Conservation (phyloP, 2,888 invertebrate species). For the Parelbella ahira region DNA sequence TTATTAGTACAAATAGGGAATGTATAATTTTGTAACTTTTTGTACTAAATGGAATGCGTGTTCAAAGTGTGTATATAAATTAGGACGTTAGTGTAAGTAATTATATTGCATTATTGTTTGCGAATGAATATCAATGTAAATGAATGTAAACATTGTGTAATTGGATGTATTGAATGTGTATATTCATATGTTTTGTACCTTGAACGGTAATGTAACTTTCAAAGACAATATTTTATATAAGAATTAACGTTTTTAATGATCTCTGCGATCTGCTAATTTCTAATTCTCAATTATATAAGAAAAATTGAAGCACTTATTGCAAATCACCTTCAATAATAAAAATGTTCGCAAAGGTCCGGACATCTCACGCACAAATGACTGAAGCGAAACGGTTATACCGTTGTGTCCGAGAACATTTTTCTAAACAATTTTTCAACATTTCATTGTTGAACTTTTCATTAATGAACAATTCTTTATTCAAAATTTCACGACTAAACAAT, state of each 20-base stretch:
- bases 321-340: too few relatives aligned
- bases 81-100: slow-evolving; percentile 28
- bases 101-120: slow-evolving; percentile 38
- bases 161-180: slow-evolving; percentile 13
- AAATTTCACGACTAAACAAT: too few relatives aligned
- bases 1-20: slow-evolving; percentile 48
- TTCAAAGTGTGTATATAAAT: slow-evolving; percentile 51
- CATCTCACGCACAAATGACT: too few relatives aligned
- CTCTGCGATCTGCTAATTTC: slow-evolving; percentile 6
- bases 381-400: too few relatives aligned
- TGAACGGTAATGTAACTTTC: slow-evolving; percentile 6
- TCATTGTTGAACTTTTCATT: too few relatives aligned
- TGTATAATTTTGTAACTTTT: slow-evolving; percentile 46
- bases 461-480: too few relatives aligned
- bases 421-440: too few relatives aligned
- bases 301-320: slow-evolving; percentile 11
- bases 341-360: too few relatives aligned
- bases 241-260: slow-evolving; percentile 1
- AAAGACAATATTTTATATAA: slow-evolving; percentile 21
- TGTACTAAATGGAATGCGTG: slow-evolving; percentile 42
- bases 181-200: slow-evolving; percentile 20
- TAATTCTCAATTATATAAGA: too few relatives aligned
- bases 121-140: slow-evolving; percentile 27
- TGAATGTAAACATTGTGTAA: slow-evolving; percentile 13
- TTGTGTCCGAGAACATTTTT: too few relatives aligned